phyloP scores from a whole-genome alignment of 2,113 vertebrate genomes.

The Lepisosteus osseus region DNA sequence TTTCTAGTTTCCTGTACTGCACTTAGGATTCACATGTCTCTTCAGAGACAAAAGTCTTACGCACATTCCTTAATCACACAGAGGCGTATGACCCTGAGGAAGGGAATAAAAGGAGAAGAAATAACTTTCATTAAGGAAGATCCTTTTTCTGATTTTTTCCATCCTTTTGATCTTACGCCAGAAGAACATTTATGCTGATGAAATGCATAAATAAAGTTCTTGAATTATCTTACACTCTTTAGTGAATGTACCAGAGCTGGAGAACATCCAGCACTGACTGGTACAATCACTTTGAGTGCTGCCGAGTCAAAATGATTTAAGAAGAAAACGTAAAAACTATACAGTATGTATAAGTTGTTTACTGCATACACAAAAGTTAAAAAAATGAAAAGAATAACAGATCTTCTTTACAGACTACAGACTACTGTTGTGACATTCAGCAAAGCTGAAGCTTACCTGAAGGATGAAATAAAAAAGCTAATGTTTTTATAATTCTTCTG shows the following conservation, averaged over 20 bases:
- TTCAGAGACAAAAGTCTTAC: slow-evolving; percentile 51
- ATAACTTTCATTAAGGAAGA: slow-evolving; percentile 77
- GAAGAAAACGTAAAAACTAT: not conserved
- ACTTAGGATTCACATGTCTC: slow-evolving; percentile 47
- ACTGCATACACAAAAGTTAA: no score
- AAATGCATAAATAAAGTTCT: slow-evolving; percentile 78
- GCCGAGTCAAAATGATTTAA: slow-evolving; percentile 55
- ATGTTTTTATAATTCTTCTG: no score
- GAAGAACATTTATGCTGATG: slow-evolving; percentile 81
- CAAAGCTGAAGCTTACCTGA: no score
- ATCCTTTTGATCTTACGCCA: slow-evolving; percentile 77
- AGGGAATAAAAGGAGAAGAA: slow-evolving; percentile 72
- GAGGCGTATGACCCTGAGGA: slow-evolving; percentile 70
- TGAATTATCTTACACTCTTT: slow-evolving; percentile 68
- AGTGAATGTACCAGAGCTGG: slow-evolving; percentile 60
- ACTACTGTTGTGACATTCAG: no score
- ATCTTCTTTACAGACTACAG: no score
- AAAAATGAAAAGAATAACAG: no score
- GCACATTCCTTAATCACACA: slow-evolving; percentile 63
- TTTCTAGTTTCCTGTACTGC: slow-evolving; percentile 42
- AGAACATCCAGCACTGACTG: slow-evolving; percentile 70
- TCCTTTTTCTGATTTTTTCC: slow-evolving; percentile 60
- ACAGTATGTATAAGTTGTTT: no score
- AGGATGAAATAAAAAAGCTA: no score
- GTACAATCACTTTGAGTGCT: slow-evolving; percentile 69